Base-by-base conservation (phyloP, 1,140 invertebrate genomes). In the Drosophila santomea region DNA sequence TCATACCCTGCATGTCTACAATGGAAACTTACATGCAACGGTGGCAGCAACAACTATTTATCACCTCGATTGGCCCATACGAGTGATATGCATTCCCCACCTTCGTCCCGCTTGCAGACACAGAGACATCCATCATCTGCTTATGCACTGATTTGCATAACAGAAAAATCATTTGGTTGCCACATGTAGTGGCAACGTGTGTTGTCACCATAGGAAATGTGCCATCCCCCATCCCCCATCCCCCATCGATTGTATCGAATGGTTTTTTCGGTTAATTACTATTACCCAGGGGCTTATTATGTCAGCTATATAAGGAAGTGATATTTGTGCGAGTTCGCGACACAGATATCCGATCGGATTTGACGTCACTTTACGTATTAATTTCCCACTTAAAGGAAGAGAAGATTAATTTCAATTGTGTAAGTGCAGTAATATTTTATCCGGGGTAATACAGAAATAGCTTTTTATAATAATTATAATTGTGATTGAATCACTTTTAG, bases 131-230 rank as follows among this genome's bases (percentile, higher is more conserved):
- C 69, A 59, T 72, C 66, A 72, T 60, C 36, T 64, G 71, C 63
- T 75, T 76, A 80, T 75, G 78, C 58, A 63, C 78, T 80, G 64
- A 81, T 80, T 80, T 80, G 78, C 73, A 78, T 73, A 81, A 81
- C 52, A 51, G 48, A 58, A 80, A 77, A 38, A 62, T 71, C 71
- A 76, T 76, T 83, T 83, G 48, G 66, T 82, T 78, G 69, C 61
- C 57, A 66, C 56, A 74, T 63, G 80, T n/a, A 56, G 38, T 0
- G 47, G 41, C 80, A 75, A 80, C 78, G 63, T 80, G 78, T 75
- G 55, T 67, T 54, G 72, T 83, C 76, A 63, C 57, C 62, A 72
- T 84, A 66, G 76, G 66, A 84, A 84, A 69, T 74, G 59, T 80
- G 77, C 43, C 60, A 78, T 60, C 54, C 32, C 8, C 39, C n/a